Base-by-base conservation (phyloP, 2,113 vertebrate genomes). In the Triplophysa siluroides region DNA sequence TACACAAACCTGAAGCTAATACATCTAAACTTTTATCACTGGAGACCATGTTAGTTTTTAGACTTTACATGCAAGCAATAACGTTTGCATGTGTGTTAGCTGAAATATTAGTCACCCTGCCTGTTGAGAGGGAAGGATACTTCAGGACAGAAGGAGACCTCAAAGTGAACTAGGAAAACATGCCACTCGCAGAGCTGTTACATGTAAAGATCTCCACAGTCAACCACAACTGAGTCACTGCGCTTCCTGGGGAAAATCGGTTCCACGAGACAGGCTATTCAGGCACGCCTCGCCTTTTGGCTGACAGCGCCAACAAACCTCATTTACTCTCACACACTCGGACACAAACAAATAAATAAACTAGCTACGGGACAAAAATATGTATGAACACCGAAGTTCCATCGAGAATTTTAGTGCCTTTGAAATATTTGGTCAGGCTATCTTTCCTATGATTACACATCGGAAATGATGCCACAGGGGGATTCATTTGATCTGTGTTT, bases 151-250 rank as follows among this genome's bases (percentile, higher is more conserved):
- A 74, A 38, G 66, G 70, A 79, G 84, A 88, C 87, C 86, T 86
- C 83, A 86, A 68, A 33, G 76, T 90, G 88, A 91, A 89, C 89
- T 85, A 82, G 79, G 84, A 70, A 81, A 86, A 43, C 79, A 81
- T 80, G 81, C 76, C 79, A 79, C 66, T 77, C 69, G 64, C 83
- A 83, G 74, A 82, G 76, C 78, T 83, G 50, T 80, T 78, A 81
- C 79, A 84, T 80, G 80, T 67, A 86, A 78, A 87, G 69, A 78
- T 78, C 81, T 86, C 85, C 81, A 84, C 86, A 83, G 85, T 79
- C 85, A 88, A 92, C 91, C 90, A 89, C 91, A 87, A 85, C 88
- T 91, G 91, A 91, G 88, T 92, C 90, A 92, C 79, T 87, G 81
- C 81, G 84, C 87, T 91, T 91, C 88, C 88, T 89, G 86, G 85